Conservation (phyloP, 2,888 invertebrate species). For the Auanema freiburgensis region DNA sequence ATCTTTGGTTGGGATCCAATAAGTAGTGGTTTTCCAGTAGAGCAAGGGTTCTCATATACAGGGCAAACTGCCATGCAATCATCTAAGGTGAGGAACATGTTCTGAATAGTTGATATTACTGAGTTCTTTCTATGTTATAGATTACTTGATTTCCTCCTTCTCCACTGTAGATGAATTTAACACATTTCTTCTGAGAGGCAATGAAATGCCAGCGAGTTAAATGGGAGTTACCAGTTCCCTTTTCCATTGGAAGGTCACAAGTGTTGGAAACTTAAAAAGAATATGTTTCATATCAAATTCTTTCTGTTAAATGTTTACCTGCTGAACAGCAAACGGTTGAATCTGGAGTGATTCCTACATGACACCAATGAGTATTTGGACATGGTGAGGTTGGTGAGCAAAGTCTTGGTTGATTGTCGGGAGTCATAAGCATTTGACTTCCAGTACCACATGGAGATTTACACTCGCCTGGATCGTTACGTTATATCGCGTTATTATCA, state of each 20-base stretch:
- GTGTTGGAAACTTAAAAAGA: slow-evolving; percentile 41
- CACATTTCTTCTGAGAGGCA: slow-evolving; percentile 43
- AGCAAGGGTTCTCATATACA: slow-evolving; percentile 59
- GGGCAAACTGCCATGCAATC: slow-evolving; percentile 58
- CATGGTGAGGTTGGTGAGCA: slow-evolving; percentile 49
- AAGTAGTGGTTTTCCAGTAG: slow-evolving; percentile 45
- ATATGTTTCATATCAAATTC: neutral
- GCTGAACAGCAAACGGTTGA: slow-evolving; percentile 63
- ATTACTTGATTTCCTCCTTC: slow-evolving; percentile 57
- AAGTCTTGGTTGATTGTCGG: slow-evolving; percentile 44
- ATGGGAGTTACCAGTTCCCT: slow-evolving; percentile 51
- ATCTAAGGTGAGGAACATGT: slow-evolving; percentile 60
- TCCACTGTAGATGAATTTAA: slow-evolving; percentile 60
- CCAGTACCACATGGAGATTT: slow-evolving; percentile 60
- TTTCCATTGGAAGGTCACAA: slow-evolving; percentile 44
- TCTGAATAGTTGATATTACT: slow-evolving; percentile 25
- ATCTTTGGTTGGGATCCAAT: slow-evolving; percentile 45
- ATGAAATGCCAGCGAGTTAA: slow-evolving; percentile 47
- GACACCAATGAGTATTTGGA: slow-evolving; percentile 56
- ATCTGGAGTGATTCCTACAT: slow-evolving; percentile 56
- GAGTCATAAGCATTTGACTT: slow-evolving; percentile 46
- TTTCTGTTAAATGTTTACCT: slow-evolving; percentile 27
- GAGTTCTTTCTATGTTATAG: neutral
- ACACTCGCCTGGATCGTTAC: slow-evolving; percentile 41
- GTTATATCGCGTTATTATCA: slow-evolving; percentile 14